Percentiles rank a stretch among this genome's conserved stretches.
phyloP scores from a whole-genome alignment of 2,797 vertebrate genomes.

The Anas capensis region DNA sequence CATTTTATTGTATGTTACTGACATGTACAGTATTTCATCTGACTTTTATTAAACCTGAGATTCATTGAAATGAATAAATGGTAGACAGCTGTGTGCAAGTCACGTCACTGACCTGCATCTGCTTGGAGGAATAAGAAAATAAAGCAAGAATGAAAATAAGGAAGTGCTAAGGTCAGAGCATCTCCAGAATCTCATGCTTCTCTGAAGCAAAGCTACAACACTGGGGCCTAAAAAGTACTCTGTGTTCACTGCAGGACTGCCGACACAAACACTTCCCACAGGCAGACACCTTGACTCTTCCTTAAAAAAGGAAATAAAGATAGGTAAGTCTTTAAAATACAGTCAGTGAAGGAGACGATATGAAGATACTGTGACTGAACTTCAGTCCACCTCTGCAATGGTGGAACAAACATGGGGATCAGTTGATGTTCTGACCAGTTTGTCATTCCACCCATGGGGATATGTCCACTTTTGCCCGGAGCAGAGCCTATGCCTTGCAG shows the following conservation, averaged over 20 bases:
- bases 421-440: neutral
- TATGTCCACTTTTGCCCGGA: fast-evolving
- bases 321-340: neutral
- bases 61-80: neutral
- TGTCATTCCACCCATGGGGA: neutral
- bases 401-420: too few relatives aligned
- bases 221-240: neutral
- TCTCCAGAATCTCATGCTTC: neutral
- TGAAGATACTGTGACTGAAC: fast-evolving
- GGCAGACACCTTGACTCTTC: neutral
- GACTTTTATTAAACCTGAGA: neutral
- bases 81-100: neutral
- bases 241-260: neutral
- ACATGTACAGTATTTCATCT: neutral
- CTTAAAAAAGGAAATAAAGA: neutral
- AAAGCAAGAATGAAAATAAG: neutral
- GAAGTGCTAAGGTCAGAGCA: neutral
- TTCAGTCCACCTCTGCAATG: fast-evolving
- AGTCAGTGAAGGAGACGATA: fast-evolving
- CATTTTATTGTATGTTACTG: neutral
- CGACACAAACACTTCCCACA: neutral
- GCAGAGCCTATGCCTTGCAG: neutral
- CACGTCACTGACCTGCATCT: neutral
- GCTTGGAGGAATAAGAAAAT: neutral
- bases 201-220: neutral